Conservation (phyloP, 1,140 invertebrate species). For the Episyrphus balteatus region DNA sequence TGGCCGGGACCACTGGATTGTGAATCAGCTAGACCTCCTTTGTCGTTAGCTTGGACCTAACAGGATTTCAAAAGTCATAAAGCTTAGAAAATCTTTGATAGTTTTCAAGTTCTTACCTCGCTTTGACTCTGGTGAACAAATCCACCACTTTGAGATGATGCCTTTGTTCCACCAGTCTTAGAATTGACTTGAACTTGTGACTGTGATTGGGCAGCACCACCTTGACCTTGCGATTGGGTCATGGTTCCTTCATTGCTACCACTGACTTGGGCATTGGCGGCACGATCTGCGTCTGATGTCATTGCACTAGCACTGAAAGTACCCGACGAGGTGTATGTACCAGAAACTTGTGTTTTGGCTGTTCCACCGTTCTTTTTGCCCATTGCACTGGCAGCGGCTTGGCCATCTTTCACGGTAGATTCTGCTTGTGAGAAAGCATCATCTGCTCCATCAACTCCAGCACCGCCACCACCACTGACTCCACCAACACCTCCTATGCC, state of each 20-base stretch:
- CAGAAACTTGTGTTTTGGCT: slow-evolving; percentile 67
- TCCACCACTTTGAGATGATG: slow-evolving; percentile 62
- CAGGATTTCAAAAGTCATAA: slow-evolving; percentile 38
- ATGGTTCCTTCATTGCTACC: slow-evolving; percentile 61
- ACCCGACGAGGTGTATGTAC: slow-evolving; percentile 60
- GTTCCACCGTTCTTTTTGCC: slow-evolving; percentile 58
- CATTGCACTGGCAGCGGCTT: slow-evolving; percentile 60
- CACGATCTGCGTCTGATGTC: slow-evolving; percentile 59
- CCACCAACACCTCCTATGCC: not conserved
- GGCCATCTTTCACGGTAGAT: slow-evolving; percentile 56
- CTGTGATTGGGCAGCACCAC: slow-evolving; percentile 62
- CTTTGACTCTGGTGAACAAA: slow-evolving; percentile 52
- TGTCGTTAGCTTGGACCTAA: slow-evolving; percentile 60
- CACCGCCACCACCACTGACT: slow-evolving; percentile 6
- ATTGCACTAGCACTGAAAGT: slow-evolving; percentile 72
- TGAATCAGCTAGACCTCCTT: slow-evolving; percentile 70
- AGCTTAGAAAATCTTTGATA: not conserved
- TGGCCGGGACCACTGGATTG: slow-evolving; percentile 71
- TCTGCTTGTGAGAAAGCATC: slow-evolving; percentile 63
- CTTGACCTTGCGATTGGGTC: slow-evolving; percentile 61
- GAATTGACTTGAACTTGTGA: slow-evolving; percentile 60
- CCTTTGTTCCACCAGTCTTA: slow-evolving; percentile 58
- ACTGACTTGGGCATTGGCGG: slow-evolving; percentile 56
- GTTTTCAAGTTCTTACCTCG: slow-evolving; percentile 15
- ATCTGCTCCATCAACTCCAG: slow-evolving; percentile 23